phyloP scores from a whole-genome alignment of 1,140 invertebrate genomes.

The Nymphalis io region DNA sequence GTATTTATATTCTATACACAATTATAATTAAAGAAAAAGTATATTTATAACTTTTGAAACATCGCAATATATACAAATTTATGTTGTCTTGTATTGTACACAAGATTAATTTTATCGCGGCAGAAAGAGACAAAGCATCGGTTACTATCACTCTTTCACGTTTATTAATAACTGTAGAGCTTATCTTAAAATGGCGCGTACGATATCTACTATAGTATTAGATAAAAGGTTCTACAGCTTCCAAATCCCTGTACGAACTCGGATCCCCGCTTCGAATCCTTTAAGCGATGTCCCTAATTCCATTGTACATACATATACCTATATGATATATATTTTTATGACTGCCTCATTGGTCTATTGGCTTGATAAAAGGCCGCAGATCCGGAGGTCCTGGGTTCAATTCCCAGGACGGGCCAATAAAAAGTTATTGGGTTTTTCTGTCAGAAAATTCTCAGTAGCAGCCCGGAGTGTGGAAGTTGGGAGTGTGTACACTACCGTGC shows the following conservation, averaged over 20 bases:
- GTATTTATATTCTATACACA: too few species aligned
- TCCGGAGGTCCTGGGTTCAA: too few species aligned
- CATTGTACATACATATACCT: not conserved
- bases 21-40: too few species aligned
- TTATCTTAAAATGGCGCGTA: not conserved
- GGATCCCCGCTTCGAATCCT: not conserved
- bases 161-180: too few species aligned
- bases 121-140: not conserved
- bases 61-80: not conserved
- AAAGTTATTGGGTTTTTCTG: too few species aligned
- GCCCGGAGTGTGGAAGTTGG: too few species aligned
- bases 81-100: not conserved
- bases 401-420: too few species aligned
- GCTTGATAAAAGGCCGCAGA: too few species aligned
- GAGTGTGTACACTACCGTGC: too few species aligned
- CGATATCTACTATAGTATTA: not conserved
- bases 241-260: slow-evolving; percentile 2
- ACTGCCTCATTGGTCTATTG: too few species aligned
- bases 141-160: not conserved
- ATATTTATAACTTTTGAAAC: not conserved
- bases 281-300: slow-evolving; percentile 1
- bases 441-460: too few species aligned
- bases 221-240: not conserved
- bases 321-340: not conserved
- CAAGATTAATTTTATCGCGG: not conserved